These are phyloP conservation scores for Pangasius larnaudii DNA, from an alignment of 2,797 vertebrate species.

Conservation along the genomic window DNA sequence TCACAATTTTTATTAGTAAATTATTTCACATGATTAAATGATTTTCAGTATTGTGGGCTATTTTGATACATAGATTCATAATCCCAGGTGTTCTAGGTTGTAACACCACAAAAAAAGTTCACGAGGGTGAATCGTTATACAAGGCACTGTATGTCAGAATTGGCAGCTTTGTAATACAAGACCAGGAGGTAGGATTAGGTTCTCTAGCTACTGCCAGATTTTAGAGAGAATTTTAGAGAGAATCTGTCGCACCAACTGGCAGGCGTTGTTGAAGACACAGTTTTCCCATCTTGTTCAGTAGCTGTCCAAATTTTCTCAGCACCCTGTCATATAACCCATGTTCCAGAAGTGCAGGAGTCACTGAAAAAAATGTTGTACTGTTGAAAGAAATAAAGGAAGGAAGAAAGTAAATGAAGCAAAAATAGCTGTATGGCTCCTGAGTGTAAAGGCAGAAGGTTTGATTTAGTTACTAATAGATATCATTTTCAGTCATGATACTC, in stretches of 20 bases:
- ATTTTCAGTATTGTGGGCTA: neutral
- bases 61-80: neutral
- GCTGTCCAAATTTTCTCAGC: slow-evolving; percentile 17
- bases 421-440: neutral
- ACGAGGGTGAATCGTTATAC: neutral
- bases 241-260: slow-evolving; percentile 22
- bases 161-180: slow-evolving; percentile 17
- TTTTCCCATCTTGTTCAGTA: slow-evolving; percentile 25
- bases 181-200: slow-evolving; percentile 26
- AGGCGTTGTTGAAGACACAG: neutral
- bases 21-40: neutral
- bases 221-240: slow-evolving; percentile 18
- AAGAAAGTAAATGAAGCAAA: neutral
- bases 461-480: neutral
- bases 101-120: neutral
- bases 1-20: neutral
- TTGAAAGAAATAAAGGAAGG: neutral
- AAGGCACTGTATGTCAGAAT: neutral
- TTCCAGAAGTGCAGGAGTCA: slow-evolving; percentile 17
- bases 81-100: neutral
- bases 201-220: slow-evolving; percentile 11
- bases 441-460: neutral
- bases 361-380: neutral
- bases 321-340: slow-evolving; percentile 15
- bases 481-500: neutral